Evolutionary conservation across 2,888 invertebrate species (phyloP).

Genomic region (Polia nebulosa): DNA sequence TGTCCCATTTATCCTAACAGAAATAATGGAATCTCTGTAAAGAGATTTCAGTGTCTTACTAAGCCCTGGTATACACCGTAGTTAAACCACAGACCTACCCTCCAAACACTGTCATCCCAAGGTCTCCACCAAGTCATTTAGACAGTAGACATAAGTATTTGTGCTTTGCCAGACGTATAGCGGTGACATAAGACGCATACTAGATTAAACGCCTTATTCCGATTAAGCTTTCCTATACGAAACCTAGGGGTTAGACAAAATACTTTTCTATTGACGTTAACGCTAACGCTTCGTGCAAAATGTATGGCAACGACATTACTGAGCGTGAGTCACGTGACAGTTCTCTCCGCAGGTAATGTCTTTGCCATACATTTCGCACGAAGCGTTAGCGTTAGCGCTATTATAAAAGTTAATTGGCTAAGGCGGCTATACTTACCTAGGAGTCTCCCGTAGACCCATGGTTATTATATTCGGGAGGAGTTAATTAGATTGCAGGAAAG

Average conservation of each 20-base stretch:
- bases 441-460: too few species aligned
- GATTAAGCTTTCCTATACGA: neutral
- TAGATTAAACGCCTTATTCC: neutral
- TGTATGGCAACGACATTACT: too few species aligned
- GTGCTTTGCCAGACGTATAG: neutral
- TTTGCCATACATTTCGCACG: too few species aligned
- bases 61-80: neutral
- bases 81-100: neutral
- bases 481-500: neutral
- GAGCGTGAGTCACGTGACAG: too few species aligned
- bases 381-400: too few species aligned
- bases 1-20: neutral
- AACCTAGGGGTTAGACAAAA: too few species aligned
- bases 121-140: neutral
- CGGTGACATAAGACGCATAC: neutral
- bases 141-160: neutral
- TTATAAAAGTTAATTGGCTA: too few species aligned
- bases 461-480: too few species aligned
- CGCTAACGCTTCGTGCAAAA: too few species aligned
- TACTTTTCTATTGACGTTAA: too few species aligned
- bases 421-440: too few species aligned
- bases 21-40: neutral
- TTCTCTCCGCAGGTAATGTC: too few species aligned
- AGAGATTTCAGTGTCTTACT: neutral
- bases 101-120: neutral